Evolutionary conservation across 2,113 vertebrate genomes (phyloP).

Genomic region (Ardeotis arabs): DNA sequence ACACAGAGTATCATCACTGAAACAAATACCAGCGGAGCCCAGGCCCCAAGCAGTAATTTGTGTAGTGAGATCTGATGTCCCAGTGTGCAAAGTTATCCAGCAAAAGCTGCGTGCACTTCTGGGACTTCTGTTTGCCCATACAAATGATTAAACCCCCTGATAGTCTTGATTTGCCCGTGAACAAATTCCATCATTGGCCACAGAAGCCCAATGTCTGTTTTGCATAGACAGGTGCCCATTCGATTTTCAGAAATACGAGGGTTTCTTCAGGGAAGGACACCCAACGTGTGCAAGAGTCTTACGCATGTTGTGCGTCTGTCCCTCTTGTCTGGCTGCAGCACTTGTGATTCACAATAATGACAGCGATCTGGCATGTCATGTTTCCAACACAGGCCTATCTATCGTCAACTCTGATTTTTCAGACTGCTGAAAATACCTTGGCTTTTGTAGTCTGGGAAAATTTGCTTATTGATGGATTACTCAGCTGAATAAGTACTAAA

Average conservation of each 20-base stretch:
- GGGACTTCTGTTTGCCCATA: neutral
- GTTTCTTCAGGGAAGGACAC: neutral
- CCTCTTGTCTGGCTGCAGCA: neutral
- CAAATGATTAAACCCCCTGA: neutral
- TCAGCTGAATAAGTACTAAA: neutral
- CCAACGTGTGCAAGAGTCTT: neutral
- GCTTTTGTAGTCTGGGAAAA: neutral
- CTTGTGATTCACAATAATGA: neutral
- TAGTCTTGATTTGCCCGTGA: neutral
- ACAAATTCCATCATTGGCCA: neutral
- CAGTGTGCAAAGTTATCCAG: neutral
- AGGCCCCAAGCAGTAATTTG: neutral
- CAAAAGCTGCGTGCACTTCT: neutral
- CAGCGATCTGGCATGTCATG: neutral
- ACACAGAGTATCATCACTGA: constrained; percentile 8
- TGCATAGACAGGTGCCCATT: neutral
- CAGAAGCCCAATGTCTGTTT: neutral
- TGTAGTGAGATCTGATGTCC: neutral
- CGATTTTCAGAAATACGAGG: neutral
- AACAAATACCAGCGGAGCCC: neutral
- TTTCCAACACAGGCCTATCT: neutral
- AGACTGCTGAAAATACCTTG: neutral
- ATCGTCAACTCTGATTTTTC: neutral
- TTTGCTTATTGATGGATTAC: neutral
- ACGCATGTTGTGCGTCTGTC: neutral